Base-by-base conservation (phyloP, 1,140 invertebrate genomes). In the Magallana gigas region DNA sequence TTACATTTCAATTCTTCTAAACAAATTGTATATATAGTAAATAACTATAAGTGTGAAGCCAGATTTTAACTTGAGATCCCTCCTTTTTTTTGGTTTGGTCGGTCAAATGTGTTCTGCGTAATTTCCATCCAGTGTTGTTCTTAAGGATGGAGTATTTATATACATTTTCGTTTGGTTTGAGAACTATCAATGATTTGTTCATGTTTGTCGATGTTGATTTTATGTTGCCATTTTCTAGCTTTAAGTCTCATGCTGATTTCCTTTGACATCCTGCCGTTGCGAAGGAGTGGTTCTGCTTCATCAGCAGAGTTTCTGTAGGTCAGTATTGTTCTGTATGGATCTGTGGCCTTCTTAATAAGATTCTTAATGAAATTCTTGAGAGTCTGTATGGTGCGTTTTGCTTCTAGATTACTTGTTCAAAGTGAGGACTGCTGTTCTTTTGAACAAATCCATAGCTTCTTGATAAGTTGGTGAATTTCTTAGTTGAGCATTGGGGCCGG, bases 381-480 rank as follows among this genome's bases (percentile, higher is more conserved):
- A 16, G 56, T 88, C 60, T 83, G 60, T 14, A 88, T 85, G 11
- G 64, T 80, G 23, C 23, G 84, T 90, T 94, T 91, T 14, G 82
- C 87, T 23, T 90, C 56, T 11, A 90, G 92, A 88, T 94, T 94
- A 29, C 88, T 87, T 93, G 91, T 14, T 92, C 56, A 84, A 84
- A 84, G 36, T 62, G 57, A 9, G 29, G 76, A 14, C 76, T 81
- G 56, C 29, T 36, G 76, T 92, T 94, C 8, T 88, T 83, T 36
- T 36, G 36, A 36, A 36, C 36, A 36, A 36, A 36, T 36, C 36
- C 4, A 36, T 36, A 36, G 36, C 1, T 36, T 36, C 36, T 36
- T 36, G 36, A 36, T 1, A 36, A 36, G 36, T 36, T 36, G 36
- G 89, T 95, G 93, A 64, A 64, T 14, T n/a, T 18, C 18, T 64